Conservation (phyloP, 64 coral and sea anemone genomes). For the Actinia tenebrosa region DNA sequence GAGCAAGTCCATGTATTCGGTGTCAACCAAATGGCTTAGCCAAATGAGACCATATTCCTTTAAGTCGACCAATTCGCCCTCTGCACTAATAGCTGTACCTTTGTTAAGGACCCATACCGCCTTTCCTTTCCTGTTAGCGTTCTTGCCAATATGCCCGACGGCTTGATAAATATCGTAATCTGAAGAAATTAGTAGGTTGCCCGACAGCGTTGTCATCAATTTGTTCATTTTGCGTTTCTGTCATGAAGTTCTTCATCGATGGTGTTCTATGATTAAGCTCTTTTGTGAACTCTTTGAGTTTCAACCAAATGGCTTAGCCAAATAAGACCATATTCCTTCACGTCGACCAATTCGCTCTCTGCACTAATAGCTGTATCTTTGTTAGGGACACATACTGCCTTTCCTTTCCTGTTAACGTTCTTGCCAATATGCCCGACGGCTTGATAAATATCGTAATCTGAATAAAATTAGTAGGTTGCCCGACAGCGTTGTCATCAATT, state of each 20-base stretch:
- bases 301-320: background rate
- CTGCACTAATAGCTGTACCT: background rate
- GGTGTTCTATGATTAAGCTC: background rate
- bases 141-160: background rate
- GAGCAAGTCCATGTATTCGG: background rate
- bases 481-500: background rate
- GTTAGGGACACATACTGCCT: background rate
- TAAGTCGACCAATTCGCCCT: background rate
- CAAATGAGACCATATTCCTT: background rate
- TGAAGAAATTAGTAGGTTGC: background rate
- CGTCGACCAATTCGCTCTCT: background rate
- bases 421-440: background rate
- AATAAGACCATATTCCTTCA: background rate
- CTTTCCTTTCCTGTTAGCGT: background rate
- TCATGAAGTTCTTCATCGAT: background rate
- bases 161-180: background rate
- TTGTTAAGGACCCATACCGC: slow-evolving; percentile 6
- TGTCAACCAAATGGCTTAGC: background rate
- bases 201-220: background rate
- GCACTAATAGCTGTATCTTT: background rate
- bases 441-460: background rate
- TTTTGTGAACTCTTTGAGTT: background rate
- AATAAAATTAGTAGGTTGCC: background rate
- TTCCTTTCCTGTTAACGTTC: background rate
- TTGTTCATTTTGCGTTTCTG: background rate